Evolutionary conservation across 2,797 vertebrate genomes (phyloP), one percentile per base, ranked within the genome.

Genomic region (Sylvilagus floridanus): DNA sequence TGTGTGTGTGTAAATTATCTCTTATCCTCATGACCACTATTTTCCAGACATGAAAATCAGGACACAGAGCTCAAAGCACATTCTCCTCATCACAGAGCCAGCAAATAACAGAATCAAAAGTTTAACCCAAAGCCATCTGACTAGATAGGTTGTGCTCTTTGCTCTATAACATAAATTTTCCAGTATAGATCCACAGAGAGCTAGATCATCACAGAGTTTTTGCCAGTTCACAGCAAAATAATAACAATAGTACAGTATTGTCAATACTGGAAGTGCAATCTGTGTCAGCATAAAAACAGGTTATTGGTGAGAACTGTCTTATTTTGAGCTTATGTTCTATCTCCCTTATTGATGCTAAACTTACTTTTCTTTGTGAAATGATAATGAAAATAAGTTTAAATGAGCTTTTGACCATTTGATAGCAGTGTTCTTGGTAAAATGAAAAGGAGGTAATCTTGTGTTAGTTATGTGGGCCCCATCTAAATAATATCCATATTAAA

Each of bases 281-380:
- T 24, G 22, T 50, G n/a, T 82, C 42, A 83, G 24, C 66, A 47
- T 8, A 68, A 76, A 78, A 37, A n/a, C 24, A 47, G 8, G 9
- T 47, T 83, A 19, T 66, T 90, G 78, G 19, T 22, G 68, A 88
- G 28, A 96, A 72, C 37, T 21, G 12, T 63, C 54, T 92, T 85
- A 73, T 89, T 76, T n/a, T 83, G 50, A 65, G 17, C 52, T 81
- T 63, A 84, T 65, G 17, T 78, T 19, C 32, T 94, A 75, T 78
- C 77, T 72, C 16, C 32, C 19, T 91, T 94, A 73, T 69, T 82
- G 50, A 28, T 37, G 17, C 30, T 52, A n/a, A 90, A 69, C 14
- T 95, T 50, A 57, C 22, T 76, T 79, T 84, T 84, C 71, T 83
- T 84, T 65, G 8, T 91, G 84, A 95, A 88, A 92, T 42, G 4